phyloP scores from a whole-genome alignment of 2,113 vertebrate species.

The Pteruthius melanotis region DNA sequence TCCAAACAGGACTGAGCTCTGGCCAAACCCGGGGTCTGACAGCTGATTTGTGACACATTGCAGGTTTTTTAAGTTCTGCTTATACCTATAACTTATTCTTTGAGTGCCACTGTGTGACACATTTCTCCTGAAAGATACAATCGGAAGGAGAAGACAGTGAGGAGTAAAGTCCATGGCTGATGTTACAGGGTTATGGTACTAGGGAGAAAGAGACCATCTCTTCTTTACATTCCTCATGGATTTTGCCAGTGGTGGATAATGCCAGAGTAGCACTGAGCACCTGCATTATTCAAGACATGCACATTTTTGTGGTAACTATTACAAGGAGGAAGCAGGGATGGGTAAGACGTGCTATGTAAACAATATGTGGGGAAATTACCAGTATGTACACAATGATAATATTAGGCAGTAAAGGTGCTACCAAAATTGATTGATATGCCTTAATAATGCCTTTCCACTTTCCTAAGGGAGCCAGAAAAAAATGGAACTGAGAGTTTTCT shows the following conservation, averaged over 20 bases:
- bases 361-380: neutral
- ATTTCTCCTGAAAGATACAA: neutral
- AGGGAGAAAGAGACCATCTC: neutral
- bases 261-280: neutral
- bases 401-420: conserved; percentile 31
- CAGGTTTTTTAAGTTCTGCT: neutral
- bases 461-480: conserved; percentile 15
- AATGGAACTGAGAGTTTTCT: neutral
- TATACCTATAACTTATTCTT: neutral
- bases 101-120: neutral
- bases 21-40: neutral
- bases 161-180: neutral
- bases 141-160: neutral
- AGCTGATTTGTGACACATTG: neutral
- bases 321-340: neutral
- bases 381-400: neutral
- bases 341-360: neutral
- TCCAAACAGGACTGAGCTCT: neutral
- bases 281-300: conserved; percentile 17
- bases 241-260: neutral
- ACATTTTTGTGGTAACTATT: neutral
- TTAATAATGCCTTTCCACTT: conserved; percentile 27
- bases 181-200: neutral
- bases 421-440: conserved; percentile 20
- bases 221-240: neutral